phyloP scores from a whole-genome alignment of 2,888 invertebrate species.

The Amphipoea lucens region DNA sequence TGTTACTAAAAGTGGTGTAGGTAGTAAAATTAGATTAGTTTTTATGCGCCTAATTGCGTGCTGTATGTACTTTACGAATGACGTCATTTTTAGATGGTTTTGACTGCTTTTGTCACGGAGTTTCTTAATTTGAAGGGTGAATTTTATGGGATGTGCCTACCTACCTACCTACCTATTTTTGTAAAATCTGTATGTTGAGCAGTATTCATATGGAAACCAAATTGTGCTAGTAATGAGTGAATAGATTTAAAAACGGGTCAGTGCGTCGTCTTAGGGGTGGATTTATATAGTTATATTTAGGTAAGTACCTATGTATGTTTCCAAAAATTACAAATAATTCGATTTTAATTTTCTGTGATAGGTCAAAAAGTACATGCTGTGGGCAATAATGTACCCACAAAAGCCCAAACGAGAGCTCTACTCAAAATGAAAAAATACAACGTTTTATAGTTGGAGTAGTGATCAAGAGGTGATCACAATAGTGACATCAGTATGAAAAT shows the following conservation, averaged over 20 bases:
- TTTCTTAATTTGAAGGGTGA: not conserved
- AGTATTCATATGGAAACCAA: not conserved
- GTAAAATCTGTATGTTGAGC: not conserved
- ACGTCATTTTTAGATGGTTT: constrained; percentile 18
- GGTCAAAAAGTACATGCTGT: not conserved
- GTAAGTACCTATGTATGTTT: not conserved
- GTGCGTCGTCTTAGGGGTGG: too few species aligned
- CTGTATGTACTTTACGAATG: constrained; percentile 15
- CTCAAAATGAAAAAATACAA: not conserved
- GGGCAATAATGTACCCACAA: not conserved
- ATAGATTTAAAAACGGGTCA: not conserved
- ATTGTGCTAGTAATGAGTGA: not conserved
- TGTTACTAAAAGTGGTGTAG: constrained; percentile 17
- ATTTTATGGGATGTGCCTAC: not conserved
- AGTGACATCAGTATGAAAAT: not conserved
- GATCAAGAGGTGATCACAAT: not conserved
- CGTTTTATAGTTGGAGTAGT: not conserved
- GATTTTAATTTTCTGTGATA: not conserved
- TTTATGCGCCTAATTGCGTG: constrained; percentile 22
- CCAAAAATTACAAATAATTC: not conserved
- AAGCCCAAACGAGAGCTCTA: not conserved
- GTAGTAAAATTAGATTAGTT: constrained; percentile 27
- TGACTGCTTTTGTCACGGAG: constrained; percentile 1
- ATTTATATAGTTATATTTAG: not conserved
- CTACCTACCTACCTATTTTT: not conserved